Conservation (phyloP, 2,113 vertebrate genomes). For the Tragelaphus imberbis region DNA sequence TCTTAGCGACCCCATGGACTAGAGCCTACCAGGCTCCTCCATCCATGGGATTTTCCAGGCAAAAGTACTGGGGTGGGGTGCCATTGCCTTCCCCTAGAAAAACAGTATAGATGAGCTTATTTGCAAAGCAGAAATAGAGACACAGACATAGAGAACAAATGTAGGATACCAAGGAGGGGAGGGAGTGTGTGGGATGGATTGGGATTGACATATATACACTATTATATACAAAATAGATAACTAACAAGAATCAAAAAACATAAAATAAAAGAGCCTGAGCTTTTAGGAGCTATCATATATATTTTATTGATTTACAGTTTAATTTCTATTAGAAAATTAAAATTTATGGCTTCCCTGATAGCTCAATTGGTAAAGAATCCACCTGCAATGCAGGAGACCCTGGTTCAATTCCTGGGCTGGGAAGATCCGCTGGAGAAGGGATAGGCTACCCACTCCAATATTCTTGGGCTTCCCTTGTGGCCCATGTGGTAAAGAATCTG, state of each 20-base stretch:
- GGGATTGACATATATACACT: background rate
- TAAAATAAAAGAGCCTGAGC: background rate
- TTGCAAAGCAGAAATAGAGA: background rate
- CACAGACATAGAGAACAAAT: background rate
- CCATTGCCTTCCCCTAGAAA: background rate
- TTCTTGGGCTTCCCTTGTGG: background rate
- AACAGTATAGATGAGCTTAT: background rate
- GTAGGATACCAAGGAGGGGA: background rate
- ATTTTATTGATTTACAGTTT: background rate
- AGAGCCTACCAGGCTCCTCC: no score
- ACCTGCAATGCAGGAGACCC: background rate
- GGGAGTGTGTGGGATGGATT: background rate
- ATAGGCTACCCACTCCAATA: background rate
- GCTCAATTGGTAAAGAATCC: background rate
- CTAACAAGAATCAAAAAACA: background rate
- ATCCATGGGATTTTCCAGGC: no score
- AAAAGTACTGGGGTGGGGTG: no score
- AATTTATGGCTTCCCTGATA: background rate
- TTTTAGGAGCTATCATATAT: background rate
- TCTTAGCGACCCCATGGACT: no score
- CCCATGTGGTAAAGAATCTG: background rate
- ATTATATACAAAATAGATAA: background rate
- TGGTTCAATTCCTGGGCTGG: background rate
- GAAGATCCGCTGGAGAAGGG: background rate
- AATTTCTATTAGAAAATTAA: background rate